A percentile compares a stretch with the other conserved stretches of the same genome.
Conservation (phyloP, 2,888 invertebrate genomes). For the Acheta domesticus region DNA sequence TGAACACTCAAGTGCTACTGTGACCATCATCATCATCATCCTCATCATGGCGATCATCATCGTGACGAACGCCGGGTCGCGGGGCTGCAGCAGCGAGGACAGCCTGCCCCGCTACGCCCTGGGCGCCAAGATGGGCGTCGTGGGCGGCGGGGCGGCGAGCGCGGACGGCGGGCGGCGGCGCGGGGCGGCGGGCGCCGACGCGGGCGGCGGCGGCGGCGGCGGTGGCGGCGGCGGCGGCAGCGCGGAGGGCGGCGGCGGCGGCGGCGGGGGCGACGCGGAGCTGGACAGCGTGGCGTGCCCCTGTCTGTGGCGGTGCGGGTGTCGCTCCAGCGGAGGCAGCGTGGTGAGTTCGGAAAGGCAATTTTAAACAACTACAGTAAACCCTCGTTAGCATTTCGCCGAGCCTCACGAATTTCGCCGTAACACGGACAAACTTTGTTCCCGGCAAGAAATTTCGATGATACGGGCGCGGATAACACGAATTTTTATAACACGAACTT, state of each 20-base stretch:
- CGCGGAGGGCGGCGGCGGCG: background rate
- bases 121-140: background rate
- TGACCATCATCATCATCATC: background rate
- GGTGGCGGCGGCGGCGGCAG: background rate
- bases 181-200: background rate
- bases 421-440: too few relatives aligned
- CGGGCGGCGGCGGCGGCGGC: background rate
- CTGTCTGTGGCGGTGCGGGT: background rate
- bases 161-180: conserved; percentile 7
- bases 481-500: too few relatives aligned
- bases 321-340: background rate
- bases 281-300: background rate
- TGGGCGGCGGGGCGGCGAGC: background rate
- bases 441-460: too few relatives aligned
- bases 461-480: too few relatives aligned
- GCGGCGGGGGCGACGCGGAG: background rate
- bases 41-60: background rate
- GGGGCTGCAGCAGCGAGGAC: background rate
- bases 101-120: background rate
- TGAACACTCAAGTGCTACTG: too few relatives aligned
- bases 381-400: too few relatives aligned
- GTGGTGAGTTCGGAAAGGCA: background rate
- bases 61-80: background rate
- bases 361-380: too few relatives aligned
- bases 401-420: too few relatives aligned